phyloP scores from a whole-genome alignment of 2,888 invertebrate genomes.

The Auanema freiburgensis region DNA sequence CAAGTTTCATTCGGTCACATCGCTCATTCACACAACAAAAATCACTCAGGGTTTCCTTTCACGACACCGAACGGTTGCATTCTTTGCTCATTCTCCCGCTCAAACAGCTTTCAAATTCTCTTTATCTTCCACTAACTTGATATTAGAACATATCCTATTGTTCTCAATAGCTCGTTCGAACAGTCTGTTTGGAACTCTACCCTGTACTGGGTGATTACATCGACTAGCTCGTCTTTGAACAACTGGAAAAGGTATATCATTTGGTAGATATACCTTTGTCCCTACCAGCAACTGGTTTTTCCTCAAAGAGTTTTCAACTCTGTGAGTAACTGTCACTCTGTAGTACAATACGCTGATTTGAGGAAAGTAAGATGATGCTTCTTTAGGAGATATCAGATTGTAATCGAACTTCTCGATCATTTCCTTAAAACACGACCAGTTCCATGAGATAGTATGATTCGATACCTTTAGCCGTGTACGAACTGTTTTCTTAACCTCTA shows the following conservation, averaged over 20 bases:
- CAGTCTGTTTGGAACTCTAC: too few relatives aligned
- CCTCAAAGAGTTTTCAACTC: constrained; percentile 47
- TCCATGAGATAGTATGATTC: background rate
- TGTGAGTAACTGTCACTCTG: constrained; percentile 40
- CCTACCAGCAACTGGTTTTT: constrained; percentile 31
- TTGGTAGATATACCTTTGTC: background rate
- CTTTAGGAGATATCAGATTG: constrained; percentile 30
- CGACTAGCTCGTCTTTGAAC: background rate
- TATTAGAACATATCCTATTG: too few relatives aligned
- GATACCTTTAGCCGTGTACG: constrained; percentile 20
- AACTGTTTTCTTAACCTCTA: constrained; percentile 39
- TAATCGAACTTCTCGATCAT: constrained; percentile 38
- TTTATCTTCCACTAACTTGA: too few relatives aligned
- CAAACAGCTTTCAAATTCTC: too few relatives aligned
- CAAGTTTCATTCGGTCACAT: too few relatives aligned
- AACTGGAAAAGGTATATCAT: background rate
- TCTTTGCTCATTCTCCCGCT: too few relatives aligned
- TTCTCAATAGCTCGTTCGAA: too few relatives aligned
- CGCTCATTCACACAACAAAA: too few relatives aligned
- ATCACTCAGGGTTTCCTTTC: too few relatives aligned
- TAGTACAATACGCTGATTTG: constrained; percentile 46
- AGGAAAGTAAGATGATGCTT: constrained; percentile 22
- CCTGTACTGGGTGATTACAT: too few relatives aligned
- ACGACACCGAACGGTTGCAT: too few relatives aligned
- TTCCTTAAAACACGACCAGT: constrained; percentile 4